A percentile compares a stretch with the other conserved stretches of the same genome.
Conservation (phyloP, 37 sponge, comb jelly and placozoan species). For the Hexactinellida sp. region DNA sequence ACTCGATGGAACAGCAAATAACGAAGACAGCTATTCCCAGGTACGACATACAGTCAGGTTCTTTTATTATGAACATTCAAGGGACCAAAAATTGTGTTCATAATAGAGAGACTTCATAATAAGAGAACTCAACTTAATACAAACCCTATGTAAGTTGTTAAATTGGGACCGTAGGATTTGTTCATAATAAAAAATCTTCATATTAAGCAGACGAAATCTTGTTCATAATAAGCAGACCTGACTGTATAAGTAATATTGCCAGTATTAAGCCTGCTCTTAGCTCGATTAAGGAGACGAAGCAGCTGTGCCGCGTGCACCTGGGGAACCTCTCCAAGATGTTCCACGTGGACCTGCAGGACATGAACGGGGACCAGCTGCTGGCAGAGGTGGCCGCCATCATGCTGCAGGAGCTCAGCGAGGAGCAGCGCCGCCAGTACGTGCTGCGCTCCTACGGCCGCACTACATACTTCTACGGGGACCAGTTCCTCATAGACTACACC, state of each 20-base stretch:
- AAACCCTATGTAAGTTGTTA: too few relatives aligned
- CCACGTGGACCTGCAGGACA: background rate
- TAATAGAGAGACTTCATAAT: too few relatives aligned
- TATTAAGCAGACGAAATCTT: too few relatives aligned
- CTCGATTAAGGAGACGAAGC: background rate
- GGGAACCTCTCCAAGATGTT: background rate
- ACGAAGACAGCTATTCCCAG: background rate
- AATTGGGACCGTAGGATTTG: too few relatives aligned
- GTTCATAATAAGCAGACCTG: too few relatives aligned
- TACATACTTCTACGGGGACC: background rate
- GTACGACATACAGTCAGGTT: too few relatives aligned
- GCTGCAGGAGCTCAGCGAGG: background rate
- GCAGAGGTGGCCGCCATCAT: background rate
- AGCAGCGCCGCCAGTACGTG: background rate
- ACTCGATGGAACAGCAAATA: background rate
- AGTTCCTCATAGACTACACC: background rate
- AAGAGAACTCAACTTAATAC: too few relatives aligned
- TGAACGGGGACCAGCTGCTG: background rate
- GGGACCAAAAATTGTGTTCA: too few relatives aligned
- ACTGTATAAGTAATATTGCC: too few relatives aligned
- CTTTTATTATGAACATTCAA: too few relatives aligned
- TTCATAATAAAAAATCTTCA: too few relatives aligned
- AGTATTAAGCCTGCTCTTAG: background rate
- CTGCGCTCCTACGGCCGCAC: background rate
- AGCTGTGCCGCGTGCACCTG: background rate